Evolutionary conservation across 2,888 invertebrate genomes (phyloP).

Genomic region (Habrosyne pyritoides): DNA sequence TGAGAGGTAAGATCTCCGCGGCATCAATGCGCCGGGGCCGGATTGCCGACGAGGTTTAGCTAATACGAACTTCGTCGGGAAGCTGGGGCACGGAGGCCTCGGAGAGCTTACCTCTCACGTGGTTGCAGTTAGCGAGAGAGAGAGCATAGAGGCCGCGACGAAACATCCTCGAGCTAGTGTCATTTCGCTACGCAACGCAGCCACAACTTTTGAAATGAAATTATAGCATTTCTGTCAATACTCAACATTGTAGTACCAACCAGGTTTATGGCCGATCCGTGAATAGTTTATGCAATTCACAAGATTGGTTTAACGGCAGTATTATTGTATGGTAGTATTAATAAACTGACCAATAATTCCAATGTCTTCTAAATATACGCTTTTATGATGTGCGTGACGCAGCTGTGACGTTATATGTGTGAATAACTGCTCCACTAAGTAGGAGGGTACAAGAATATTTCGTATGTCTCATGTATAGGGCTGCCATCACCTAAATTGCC

Average conservation of each 20-base stretch:
- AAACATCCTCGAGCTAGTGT: too few relatives aligned
- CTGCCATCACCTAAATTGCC: too few relatives aligned
- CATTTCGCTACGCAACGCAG: not conserved
- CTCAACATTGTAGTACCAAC: not conserved
- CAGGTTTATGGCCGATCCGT: not conserved
- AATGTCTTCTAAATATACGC: conserved; percentile 8
- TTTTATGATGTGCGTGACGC: conserved; percentile 6
- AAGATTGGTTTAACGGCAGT: not conserved
- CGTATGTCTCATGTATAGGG: not conserved
- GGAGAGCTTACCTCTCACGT: too few relatives aligned
- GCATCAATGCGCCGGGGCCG: too few relatives aligned
- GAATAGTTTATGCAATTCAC: not conserved
- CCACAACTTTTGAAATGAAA: not conserved
- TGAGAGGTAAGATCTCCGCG: too few relatives aligned
- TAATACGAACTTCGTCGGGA: too few relatives aligned
- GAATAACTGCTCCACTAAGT: not conserved
- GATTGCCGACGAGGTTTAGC: too few relatives aligned
- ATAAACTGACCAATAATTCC: conserved; percentile 2
- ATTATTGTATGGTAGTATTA: not conserved
- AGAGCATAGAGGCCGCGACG: too few relatives aligned
- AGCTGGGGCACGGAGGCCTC: too few relatives aligned
- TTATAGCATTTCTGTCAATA: not conserved
- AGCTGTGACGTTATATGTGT: conserved; percentile 3
- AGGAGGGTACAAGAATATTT: not conserved
- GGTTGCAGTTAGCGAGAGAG: too few relatives aligned